These are phyloP conservation scores for Cladopsammia gracilis DNA, from an alignment of 64 coral and sea anemone genomes.

Conservation along the genomic window DNA sequence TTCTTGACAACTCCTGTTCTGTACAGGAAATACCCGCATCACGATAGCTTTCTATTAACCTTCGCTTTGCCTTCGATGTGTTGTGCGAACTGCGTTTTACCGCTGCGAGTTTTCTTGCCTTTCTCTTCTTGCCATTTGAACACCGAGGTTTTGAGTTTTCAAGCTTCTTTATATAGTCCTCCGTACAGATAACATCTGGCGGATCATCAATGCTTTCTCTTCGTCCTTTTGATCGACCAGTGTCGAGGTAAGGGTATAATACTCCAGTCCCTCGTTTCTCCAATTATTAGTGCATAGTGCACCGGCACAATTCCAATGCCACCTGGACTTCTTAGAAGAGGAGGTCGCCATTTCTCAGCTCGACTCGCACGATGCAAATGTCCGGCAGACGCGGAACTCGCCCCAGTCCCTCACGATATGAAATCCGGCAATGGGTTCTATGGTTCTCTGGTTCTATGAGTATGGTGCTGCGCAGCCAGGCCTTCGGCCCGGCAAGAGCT, in stretches of 20 bases:
- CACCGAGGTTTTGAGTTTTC: not conserved
- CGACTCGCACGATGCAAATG: not conserved
- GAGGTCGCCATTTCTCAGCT: not conserved
- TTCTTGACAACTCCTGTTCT: conserved; percentile 29
- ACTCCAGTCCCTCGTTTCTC: conserved; percentile 3
- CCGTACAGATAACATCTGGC: conserved; percentile 21
- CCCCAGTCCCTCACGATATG: not conserved
- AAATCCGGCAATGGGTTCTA: not conserved
- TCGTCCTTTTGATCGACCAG: conserved; percentile 33
- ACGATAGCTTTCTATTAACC: conserved; percentile 2
- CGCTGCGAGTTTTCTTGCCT: conserved; percentile 10
- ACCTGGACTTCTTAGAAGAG: not conserved
- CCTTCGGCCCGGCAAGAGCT: no score
- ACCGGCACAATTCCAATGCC: conserved; percentile 54
- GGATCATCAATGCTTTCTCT: conserved; percentile 4
- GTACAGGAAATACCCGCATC: not conserved
- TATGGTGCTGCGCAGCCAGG: no score
- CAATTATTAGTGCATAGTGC: conserved; percentile 41
- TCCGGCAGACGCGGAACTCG: not conserved
- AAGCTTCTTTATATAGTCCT: conserved; percentile 17
- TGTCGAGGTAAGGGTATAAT: not conserved
- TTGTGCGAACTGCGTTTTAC: conserved; percentile 13
- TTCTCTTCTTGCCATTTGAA: not conserved
- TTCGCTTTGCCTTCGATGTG: not conserved
- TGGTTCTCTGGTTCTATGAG: no score